phyloP scores from a whole-genome alignment of 2,113 vertebrate species.

The Rafetus swinhoei region DNA sequence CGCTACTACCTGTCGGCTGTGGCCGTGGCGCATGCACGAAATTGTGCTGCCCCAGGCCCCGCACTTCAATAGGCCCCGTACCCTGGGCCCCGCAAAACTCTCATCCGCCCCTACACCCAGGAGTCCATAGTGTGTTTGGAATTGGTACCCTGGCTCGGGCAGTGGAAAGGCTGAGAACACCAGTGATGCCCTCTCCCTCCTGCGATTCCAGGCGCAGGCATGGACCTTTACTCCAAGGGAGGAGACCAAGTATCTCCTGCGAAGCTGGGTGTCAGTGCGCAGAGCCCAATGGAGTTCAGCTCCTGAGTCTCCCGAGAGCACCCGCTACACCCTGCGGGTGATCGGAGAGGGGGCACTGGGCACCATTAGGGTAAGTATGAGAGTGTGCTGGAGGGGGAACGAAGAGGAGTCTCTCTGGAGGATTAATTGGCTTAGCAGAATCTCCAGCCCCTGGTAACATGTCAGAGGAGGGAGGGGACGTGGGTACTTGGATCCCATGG shows the following conservation, averaged over 20 bases:
- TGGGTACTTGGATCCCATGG: neutral
- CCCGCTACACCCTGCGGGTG: conserved; percentile 78
- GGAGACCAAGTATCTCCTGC: conserved; percentile 82
- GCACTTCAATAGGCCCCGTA: no score
- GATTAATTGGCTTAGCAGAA: neutral
- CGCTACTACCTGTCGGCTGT: no score
- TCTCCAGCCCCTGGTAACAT: neutral
- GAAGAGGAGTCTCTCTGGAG: neutral
- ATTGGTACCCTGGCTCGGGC: neutral
- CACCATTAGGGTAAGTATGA: conserved; percentile 78
- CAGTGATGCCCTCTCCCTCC: neutral
- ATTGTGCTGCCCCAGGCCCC: no score
- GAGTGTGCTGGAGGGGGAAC: neutral
- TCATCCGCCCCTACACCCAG: no score
- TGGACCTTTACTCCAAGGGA: conserved; percentile 90
- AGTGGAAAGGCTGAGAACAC: neutral
- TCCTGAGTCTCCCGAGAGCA: neutral
- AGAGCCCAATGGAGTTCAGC: conserved; percentile 55
- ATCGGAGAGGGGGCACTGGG: conserved; percentile 80
- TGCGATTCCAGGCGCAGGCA: conserved; percentile 79
- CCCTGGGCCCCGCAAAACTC: no score
- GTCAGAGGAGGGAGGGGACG: neutral
- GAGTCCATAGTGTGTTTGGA: neutral
- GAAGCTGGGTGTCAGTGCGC: conserved; percentile 80
- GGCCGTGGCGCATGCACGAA: no score